Conservation (phyloP, 1,140 invertebrate genomes). For the Sitobion miscanthi region DNA sequence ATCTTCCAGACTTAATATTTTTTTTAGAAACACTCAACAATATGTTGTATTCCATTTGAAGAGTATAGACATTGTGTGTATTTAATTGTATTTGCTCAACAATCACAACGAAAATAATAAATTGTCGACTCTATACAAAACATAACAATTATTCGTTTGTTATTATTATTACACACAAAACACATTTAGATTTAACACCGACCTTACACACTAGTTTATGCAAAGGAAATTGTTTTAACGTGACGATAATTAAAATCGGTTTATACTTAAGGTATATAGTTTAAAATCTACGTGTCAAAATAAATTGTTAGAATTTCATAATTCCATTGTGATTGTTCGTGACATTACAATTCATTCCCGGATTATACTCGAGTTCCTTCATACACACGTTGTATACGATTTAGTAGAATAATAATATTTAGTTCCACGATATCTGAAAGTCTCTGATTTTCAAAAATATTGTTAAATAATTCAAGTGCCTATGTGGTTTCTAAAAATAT, state of each 20-base stretch:
- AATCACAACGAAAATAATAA: constrained; percentile 6
- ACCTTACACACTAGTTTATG: background rate
- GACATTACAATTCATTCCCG: background rate
- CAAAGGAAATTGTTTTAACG: background rate
- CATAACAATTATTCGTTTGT: background rate
- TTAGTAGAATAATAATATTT: background rate
- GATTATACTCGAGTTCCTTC: background rate
- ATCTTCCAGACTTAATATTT: background rate
- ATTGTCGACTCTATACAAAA: background rate
- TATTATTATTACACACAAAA: background rate
- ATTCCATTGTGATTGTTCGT: background rate
- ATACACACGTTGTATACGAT: background rate
- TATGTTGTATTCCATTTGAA: background rate
- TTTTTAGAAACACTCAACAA: background rate
- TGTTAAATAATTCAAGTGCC: background rate
- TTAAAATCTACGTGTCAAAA: background rate
- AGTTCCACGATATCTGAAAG: background rate
- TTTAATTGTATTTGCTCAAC: constrained; percentile 3
- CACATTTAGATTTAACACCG: background rate
- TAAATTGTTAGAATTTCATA: background rate
- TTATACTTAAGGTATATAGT: background rate
- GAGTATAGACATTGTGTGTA: background rate
- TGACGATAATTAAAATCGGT: background rate
- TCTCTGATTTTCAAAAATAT: background rate
- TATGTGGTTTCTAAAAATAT: background rate